Percentiles rank a stretch among this genome's conserved stretches.
phyloP scores from a whole-genome alignment of 2,797 vertebrate genomes.

The Syncerus caffer region DNA sequence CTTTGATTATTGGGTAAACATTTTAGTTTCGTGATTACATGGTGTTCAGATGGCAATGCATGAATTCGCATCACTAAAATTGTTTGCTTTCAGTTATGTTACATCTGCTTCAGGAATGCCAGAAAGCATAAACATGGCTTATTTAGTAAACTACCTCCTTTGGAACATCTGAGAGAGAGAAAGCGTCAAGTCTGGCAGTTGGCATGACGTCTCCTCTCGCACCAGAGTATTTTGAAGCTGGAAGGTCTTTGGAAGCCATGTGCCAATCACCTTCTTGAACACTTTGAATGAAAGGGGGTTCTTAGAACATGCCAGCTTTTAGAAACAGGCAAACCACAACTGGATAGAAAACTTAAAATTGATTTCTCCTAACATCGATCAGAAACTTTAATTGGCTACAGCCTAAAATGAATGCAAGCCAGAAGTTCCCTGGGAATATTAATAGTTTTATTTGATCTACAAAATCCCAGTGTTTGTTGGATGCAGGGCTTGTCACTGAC shows the following conservation, averaged over 20 bases:
- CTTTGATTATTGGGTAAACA: conserved; percentile 54
- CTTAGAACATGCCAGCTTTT: neutral
- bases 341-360: neutral
- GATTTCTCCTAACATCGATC: neutral
- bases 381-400: neutral
- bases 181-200: neutral
- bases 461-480: neutral
- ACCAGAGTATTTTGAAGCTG: neutral
- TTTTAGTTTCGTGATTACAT: conserved; percentile 41
- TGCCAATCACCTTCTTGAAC: neutral
- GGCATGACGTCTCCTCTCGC: neutral
- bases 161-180: neutral
- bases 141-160: neutral
- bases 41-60: conserved; percentile 33
- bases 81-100: conserved; percentile 4
- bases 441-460: neutral
- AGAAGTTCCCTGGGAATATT: neutral
- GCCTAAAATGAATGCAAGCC: neutral
- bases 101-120: conserved; percentile 44
- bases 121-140: conserved; percentile 40
- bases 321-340: conserved; percentile 31
- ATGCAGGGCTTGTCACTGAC: neutral
- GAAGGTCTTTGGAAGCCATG: neutral
- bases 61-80: conserved; percentile 41
- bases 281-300: neutral